Percentiles rank a stretch among this genome's conserved stretches.
Evolutionary conservation across 2,888 invertebrate species (phyloP).

Genomic region (Caenorhabditis japonica): DNA sequence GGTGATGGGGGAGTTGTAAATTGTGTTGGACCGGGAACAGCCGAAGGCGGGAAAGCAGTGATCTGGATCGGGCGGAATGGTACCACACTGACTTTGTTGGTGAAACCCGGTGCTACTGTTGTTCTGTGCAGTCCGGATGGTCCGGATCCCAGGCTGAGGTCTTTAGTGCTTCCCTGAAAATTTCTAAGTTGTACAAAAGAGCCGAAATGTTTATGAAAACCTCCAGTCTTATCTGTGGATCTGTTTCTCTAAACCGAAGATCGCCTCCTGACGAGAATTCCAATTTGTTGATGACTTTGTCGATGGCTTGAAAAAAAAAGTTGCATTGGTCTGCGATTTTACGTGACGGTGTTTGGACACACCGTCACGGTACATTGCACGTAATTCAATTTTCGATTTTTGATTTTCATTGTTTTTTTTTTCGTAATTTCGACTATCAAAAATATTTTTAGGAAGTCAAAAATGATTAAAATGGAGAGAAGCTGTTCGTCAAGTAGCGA

Average conservation of each 20-base stretch:
- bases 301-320: conserved; percentile 27
- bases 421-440: too few species aligned
- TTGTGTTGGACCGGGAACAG: conserved; percentile 14
- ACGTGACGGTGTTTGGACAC: too few species aligned
- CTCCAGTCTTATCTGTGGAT: conserved; percentile 38
- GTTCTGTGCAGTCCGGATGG: conserved; percentile 21
- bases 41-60: conserved; percentile 19
- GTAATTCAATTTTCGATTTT: too few species aligned
- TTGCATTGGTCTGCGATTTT: too few species aligned
- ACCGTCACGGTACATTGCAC: too few species aligned
- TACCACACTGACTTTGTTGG: conserved; percentile 36
- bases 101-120: conserved; percentile 43
- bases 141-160: conserved; percentile 30
- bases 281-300: conserved; percentile 46
- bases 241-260: conserved; percentile 18
- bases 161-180: conserved; percentile 34
- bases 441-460: too few species aligned
- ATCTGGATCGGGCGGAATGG: conserved; percentile 42
- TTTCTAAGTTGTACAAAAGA: too few species aligned
- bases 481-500: too few species aligned
- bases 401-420: too few species aligned
- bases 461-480: too few species aligned
- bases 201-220: too few species aligned
- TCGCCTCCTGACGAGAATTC: conserved; percentile 15
- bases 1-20: conserved; percentile 23